These are phyloP conservation scores for Recurvirostra avosetta DNA, from an alignment of 2,113 vertebrate species.

Conservation along the genomic window DNA sequence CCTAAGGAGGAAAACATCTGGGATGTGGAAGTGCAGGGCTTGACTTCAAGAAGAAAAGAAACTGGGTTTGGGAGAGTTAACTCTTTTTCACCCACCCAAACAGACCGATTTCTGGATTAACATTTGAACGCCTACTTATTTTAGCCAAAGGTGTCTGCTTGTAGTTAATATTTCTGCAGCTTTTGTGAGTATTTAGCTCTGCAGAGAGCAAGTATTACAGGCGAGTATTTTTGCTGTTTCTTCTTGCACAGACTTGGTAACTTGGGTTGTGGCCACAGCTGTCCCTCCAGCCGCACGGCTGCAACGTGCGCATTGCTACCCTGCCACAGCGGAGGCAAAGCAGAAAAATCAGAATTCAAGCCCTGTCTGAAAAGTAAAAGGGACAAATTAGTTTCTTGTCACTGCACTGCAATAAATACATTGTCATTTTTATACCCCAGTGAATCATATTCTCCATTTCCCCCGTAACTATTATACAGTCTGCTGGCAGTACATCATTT, in stretches of 20 bases:
- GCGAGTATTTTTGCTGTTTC: neutral
- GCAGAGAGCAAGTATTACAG: neutral
- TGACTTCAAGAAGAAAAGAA: neutral
- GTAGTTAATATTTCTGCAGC: neutral
- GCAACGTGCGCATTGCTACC: neutral
- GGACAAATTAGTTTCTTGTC: constrained; percentile 85
- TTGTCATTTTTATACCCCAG: constrained; percentile 82
- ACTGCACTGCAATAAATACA: constrained; percentile 80
- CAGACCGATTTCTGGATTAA: neutral
- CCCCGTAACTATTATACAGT: constrained; percentile 84
- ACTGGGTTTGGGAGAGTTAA: neutral
- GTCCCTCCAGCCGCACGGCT: neutral
- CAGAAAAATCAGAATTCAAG: constrained; percentile 73
- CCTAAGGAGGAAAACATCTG: neutral
- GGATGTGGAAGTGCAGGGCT: neutral
- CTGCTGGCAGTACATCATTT: constrained; percentile 84
- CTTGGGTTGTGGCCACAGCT: neutral
- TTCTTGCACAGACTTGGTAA: neutral
- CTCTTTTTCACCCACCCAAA: neutral
- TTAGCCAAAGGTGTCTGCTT: neutral
- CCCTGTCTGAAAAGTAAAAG: constrained; percentile 81
- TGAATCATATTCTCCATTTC: constrained; percentile 84
- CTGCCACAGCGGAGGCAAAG: constrained; percentile 22
- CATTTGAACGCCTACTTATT: neutral
- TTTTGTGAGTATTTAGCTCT: neutral